Conservation (phyloP, 1,140 invertebrate species). For the Steinernema khuongi region DNA sequence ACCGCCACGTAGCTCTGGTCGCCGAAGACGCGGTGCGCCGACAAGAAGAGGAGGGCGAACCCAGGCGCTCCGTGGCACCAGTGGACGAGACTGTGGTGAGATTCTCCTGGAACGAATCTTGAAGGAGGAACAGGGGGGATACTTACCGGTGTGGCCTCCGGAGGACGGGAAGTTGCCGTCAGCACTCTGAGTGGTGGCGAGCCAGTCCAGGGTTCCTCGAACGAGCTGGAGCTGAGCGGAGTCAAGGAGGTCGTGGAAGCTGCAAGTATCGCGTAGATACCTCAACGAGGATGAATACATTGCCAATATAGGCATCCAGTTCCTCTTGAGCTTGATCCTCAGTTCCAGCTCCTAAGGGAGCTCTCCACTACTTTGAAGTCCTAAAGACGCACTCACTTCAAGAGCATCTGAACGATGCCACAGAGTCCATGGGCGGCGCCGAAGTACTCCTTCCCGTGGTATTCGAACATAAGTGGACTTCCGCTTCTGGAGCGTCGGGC, state of each 20-base stretch:
- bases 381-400: conserved; percentile 33
- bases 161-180: conserved; percentile 83
- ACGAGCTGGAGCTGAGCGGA: conserved; percentile 27
- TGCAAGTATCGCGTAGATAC: conserved; percentile 21
- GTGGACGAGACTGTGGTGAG: conserved; percentile 73
- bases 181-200: conserved; percentile 65
- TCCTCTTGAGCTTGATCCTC: too few species aligned
- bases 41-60: conserved; percentile 71
- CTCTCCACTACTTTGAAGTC: too few species aligned
- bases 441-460: conserved; percentile 48
- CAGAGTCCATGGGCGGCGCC: conserved; percentile 50
- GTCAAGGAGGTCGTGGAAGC: conserved; percentile 40
- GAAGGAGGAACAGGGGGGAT: background rate
- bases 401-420: conserved; percentile 46
- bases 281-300: too few species aligned
- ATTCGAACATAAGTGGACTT: conserved; percentile 46
- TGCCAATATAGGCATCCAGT: too few species aligned
- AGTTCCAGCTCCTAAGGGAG: too few species aligned
- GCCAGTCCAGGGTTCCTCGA: conserved; percentile 64
- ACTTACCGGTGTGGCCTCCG: conserved; percentile 64
- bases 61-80: conserved; percentile 94
- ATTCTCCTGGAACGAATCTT: conserved; percentile 18
- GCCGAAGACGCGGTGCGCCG: conserved; percentile 71
- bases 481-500: conserved; percentile 21
- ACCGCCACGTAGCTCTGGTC: conserved; percentile 70